phyloP scores from a whole-genome alignment of 2,113 vertebrate genomes.

The Toxostoma redivivum region DNA sequence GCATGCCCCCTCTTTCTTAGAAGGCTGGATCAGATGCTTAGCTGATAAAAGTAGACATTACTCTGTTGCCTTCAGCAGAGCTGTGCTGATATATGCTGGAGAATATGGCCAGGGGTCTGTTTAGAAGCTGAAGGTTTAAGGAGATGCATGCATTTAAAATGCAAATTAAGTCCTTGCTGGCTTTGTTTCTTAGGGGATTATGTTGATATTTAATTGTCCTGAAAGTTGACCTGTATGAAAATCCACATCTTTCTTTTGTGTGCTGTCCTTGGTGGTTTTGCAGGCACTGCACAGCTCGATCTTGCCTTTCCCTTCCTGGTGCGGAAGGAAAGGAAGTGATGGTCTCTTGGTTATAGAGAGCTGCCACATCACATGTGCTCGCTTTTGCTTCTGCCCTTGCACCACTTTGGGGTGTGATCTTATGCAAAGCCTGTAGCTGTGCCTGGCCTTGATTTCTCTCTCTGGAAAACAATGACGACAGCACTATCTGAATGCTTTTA shows the following conservation, averaged over 20 bases:
- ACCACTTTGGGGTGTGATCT: not conserved
- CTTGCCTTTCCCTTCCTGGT: not conserved
- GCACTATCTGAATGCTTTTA: not conserved
- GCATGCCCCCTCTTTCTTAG: not conserved
- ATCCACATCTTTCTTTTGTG: not conserved
- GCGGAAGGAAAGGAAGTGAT: not conserved
- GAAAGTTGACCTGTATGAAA: not conserved
- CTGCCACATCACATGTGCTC: not conserved
- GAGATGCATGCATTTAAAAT: not conserved
- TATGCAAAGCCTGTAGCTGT: not conserved
- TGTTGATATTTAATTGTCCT: not conserved
- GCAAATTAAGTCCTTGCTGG: not conserved
- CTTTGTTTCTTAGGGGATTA: not conserved
- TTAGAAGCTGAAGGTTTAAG: not conserved
- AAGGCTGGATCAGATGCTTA: not conserved
- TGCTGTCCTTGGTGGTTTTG: not conserved
- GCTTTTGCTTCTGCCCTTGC: not conserved
- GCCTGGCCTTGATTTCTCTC: not conserved
- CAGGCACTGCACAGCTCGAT: fast-evolving
- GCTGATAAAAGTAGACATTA: fast-evolving
- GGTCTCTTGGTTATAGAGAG: not conserved
- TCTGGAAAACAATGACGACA: not conserved
- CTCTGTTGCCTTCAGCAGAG: not conserved
- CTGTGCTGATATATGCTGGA: fast-evolving
- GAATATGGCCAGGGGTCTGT: not conserved